A percentile compares a stretch with the other conserved stretches of the same genome.
These are phyloP conservation scores for Lutjanus campechanus DNA, from an alignment of 2,797 vertebrate genomes.

Conservation along the genomic window DNA sequence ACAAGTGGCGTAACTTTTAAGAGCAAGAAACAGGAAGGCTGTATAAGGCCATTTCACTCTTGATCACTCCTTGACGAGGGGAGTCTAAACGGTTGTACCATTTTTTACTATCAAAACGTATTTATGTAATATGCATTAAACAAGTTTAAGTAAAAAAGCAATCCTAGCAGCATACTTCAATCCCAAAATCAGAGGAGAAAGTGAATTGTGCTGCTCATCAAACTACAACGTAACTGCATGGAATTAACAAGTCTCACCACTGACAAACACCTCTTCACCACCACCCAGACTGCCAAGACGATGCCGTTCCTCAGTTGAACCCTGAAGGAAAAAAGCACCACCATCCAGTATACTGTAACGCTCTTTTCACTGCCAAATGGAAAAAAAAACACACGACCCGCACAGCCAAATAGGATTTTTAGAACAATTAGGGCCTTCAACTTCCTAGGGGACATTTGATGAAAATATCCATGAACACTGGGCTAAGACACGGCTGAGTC, in stretches of 20 bases:
- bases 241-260: neutral
- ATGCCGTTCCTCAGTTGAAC: neutral
- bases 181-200: neutral
- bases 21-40: neutral
- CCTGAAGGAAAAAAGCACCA: neutral
- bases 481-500: neutral
- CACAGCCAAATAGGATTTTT: slow-evolving; percentile 14
- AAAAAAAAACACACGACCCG: neutral
- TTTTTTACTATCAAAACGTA: no score
- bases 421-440: slow-evolving; percentile 1
- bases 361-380: slow-evolving; percentile 4
- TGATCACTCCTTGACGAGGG: no score
- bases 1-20: neutral
- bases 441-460: slow-evolving; percentile 12
- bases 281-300: neutral
- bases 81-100: no score
- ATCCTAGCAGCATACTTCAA: neutral
- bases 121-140: no score
- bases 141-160: no score
- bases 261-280: neutral
- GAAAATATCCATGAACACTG: slow-evolving; percentile 19
- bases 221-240: neutral
- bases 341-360: neutral
- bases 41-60: neutral
- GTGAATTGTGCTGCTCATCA: neutral